phyloP scores from a whole-genome alignment of 64 coral and sea anemone genomes.

The Actinia tenebrosa region DNA sequence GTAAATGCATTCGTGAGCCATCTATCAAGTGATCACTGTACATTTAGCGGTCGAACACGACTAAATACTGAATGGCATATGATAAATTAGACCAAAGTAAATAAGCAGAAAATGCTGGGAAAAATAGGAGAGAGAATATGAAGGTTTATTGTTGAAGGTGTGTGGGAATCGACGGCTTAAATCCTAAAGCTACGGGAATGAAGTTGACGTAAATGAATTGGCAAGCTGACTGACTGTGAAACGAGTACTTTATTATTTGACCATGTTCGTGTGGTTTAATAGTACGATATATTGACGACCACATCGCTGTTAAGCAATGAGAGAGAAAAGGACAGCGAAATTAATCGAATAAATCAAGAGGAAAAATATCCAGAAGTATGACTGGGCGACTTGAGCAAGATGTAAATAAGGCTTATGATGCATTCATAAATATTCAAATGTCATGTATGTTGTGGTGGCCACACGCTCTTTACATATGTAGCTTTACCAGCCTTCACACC shows the following conservation, averaged over 20 bases:
- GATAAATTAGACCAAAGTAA: background rate
- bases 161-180: background rate
- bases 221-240: background rate
- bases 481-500: background rate
- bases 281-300: background rate
- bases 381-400: background rate
- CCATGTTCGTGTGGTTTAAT: conserved; percentile 5
- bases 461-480: background rate
- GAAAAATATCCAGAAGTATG: background rate
- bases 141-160: background rate
- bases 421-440: conserved; percentile 16
- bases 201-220: background rate
- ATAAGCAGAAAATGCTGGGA: background rate
- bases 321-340: background rate
- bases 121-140: background rate
- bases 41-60: background rate
- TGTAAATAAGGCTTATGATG: background rate
- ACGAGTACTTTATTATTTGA: background rate
- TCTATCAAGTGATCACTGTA: background rate
- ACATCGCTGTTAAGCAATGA: background rate
- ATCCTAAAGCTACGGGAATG: background rate
- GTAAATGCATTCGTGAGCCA: background rate
- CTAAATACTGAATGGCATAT: background rate
- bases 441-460: background rate
- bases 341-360: conserved; percentile 1